These are phyloP conservation scores for Xiphophorus hellerii DNA, from an alignment of 2,113 vertebrate genomes.

Conservation along the genomic window DNA sequence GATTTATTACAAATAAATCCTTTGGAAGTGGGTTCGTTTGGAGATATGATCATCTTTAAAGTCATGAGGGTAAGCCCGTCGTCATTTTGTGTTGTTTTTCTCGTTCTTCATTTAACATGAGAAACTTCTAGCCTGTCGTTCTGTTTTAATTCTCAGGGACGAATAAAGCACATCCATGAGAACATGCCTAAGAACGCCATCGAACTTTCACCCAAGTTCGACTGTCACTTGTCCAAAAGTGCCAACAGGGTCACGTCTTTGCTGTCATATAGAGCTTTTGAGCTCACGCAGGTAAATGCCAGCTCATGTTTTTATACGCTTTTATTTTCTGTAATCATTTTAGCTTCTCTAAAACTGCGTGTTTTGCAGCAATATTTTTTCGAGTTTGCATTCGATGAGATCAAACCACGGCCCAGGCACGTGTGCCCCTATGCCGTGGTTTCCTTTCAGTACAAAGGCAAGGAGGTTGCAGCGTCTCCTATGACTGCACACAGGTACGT, in stretches of 20 bases:
- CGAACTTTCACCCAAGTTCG: conserved; percentile 91
- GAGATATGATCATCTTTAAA: conserved; percentile 94
- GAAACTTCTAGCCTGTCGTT: neutral
- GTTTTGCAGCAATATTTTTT: conserved; percentile 92
- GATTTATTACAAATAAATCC: conserved; percentile 95
- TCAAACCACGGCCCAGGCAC: conserved; percentile 89
- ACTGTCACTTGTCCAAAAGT: conserved; percentile 93
- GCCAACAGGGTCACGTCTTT: conserved; percentile 87
- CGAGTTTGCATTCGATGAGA: conserved; percentile 92
- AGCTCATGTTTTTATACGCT: neutral
- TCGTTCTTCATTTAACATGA: no score
- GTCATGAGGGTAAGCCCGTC: conserved; percentile 89
- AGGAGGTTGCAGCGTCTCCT: conserved; percentile 76
- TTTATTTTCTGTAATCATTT: neutral
- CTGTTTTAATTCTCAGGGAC: conserved; percentile 81
- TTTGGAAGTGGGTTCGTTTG: conserved; percentile 86
- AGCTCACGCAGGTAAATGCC: conserved; percentile 89
- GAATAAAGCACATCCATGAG: conserved; percentile 90
- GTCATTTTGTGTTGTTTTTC: neutral
- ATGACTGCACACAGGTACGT: conserved; percentile 86
- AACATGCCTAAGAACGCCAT: conserved; percentile 83
- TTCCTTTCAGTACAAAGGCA: conserved; percentile 91
- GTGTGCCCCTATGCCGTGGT: conserved; percentile 94
- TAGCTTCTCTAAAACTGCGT: neutral
- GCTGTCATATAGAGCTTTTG: conserved; percentile 92